phyloP scores from a whole-genome alignment of 2,113 vertebrate genomes.

The Lophura nycthemera region DNA sequence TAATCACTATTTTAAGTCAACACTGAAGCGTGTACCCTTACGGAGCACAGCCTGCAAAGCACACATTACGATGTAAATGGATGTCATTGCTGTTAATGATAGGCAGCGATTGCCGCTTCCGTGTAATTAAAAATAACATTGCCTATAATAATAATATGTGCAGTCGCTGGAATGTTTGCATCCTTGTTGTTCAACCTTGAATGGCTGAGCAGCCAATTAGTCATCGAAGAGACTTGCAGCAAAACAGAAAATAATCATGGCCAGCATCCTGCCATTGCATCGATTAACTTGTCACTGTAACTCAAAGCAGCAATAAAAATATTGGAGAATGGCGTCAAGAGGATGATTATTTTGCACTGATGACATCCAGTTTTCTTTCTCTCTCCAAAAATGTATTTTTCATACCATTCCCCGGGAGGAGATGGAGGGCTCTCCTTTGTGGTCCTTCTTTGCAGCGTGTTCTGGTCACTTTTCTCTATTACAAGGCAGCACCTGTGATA shows the following conservation, averaged over 20 bases:
- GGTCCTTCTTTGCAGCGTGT: accelerated
- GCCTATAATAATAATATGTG: not conserved
- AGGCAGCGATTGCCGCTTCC: not conserved
- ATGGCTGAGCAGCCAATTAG: slow-evolving; percentile 7
- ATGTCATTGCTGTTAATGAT: not conserved
- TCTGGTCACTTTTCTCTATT: not conserved
- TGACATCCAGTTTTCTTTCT: not conserved
- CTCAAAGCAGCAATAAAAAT: not conserved
- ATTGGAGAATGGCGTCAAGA: not conserved
- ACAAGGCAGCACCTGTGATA: not conserved
- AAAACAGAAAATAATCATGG: not conserved
- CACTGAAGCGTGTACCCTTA: not conserved
- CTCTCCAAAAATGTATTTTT: not conserved
- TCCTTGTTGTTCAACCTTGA: not conserved
- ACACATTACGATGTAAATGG: not conserved
- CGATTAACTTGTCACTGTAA: not conserved
- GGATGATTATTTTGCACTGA: not conserved
- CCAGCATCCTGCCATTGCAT: not conserved
- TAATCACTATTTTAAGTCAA: not conserved
- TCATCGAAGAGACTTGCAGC: not conserved
- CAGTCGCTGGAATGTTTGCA: not conserved
- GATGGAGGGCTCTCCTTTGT: not conserved
- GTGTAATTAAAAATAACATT: not conserved
- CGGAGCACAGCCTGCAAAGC: not conserved
- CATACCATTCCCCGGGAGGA: not conserved